These are phyloP conservation scores for Drosophila prolongata DNA, from an alignment of 2,888 invertebrate species.

Conservation along the genomic window DNA sequence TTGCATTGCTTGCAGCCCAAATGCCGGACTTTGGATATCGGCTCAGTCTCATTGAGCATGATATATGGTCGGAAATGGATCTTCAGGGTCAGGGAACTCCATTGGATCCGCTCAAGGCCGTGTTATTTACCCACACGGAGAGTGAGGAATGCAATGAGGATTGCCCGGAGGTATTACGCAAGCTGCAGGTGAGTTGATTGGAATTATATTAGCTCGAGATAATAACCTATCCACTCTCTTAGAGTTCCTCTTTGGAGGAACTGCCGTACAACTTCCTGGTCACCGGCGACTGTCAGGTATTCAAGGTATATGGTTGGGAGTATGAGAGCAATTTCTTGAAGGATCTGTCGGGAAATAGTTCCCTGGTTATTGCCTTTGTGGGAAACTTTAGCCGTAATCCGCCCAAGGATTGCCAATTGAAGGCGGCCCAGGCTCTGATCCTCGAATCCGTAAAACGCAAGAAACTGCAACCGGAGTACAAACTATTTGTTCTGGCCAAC, in stretches of 20 bases:
- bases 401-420: conserved; percentile 66
- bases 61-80: conserved; percentile 72
- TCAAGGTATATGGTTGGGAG: conserved; percentile 85
- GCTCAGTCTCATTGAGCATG: conserved; percentile 76
- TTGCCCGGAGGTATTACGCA: conserved; percentile 82
- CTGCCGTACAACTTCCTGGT: conserved; percentile 85
- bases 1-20: conserved; percentile 44
- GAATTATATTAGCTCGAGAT: neutral
- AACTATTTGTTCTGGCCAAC: conserved; percentile 49
- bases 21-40: conserved; percentile 62
- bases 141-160: conserved; percentile 82
- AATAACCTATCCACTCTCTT: neutral
- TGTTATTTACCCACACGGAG: conserved; percentile 85
- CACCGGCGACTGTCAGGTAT: conserved; percentile 85
- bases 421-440: conserved; percentile 70
- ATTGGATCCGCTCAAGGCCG: conserved; percentile 72
- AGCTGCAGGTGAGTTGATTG: conserved; percentile 84
- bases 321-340: conserved; percentile 76
- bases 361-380: conserved; percentile 59
- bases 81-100: conserved; percentile 39
- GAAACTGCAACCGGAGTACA: conserved; percentile 63
- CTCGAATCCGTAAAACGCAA: conserved; percentile 69
- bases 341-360: conserved; percentile 59
- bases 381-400: conserved; percentile 72
- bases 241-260: conserved; percentile 49